These are phyloP conservation scores for Vidua macroura DNA, from an alignment of 2,113 vertebrate species.

Conservation along the genomic window DNA sequence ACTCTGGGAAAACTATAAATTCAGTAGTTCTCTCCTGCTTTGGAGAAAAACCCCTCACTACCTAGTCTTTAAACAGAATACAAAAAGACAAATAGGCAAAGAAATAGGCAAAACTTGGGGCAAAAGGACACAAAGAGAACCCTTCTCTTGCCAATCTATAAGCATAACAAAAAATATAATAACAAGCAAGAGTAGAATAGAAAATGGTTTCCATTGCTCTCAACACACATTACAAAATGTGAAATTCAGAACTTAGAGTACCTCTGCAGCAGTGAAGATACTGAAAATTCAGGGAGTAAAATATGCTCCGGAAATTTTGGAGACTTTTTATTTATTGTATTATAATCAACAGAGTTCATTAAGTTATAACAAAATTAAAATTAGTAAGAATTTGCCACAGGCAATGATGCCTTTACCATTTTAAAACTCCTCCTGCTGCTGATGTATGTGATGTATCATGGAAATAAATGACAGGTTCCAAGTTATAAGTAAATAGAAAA, in stretches of 20 bases:
- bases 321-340: not conserved
- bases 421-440: not conserved
- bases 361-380: not conserved
- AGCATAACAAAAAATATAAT: not conserved
- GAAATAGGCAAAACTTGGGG: not conserved
- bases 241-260: not conserved
- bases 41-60: not conserved
- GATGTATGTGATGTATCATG: not conserved
- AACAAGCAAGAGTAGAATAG: not conserved
- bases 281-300: not conserved
- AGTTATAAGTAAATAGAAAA: not conserved
- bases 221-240: not conserved
- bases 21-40: not conserved
- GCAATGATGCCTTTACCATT: not conserved
- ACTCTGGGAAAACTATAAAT: constrained; percentile 4
- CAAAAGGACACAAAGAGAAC: not conserved
- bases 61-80: not conserved
- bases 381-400: not conserved
- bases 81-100: not conserved
- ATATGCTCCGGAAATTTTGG: not conserved
- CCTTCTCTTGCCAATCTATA: not conserved
- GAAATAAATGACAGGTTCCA: not conserved
- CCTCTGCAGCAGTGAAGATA: not conserved
- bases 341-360: not conserved
- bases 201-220: not conserved